Base-by-base conservation (phyloP, 2,888 invertebrate genomes). In the Nomada flava region DNA sequence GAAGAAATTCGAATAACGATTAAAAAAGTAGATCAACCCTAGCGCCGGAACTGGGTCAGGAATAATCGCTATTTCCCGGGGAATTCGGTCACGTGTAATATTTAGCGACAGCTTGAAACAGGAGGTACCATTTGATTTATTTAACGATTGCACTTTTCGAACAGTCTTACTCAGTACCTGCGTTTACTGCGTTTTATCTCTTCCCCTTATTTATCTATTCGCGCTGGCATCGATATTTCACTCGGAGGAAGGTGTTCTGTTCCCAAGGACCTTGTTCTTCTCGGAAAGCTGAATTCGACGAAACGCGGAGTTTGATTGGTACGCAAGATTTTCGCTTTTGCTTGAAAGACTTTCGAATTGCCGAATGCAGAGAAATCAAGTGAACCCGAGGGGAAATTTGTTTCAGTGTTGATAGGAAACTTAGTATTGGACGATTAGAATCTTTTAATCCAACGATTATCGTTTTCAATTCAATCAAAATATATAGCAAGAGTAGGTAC, bases 1-100 rank as follows among this genome's bases (percentile, higher is more conserved):
- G 67, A 68, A 67, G 67, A 42, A 67, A 82, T 82, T 82, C 67
- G 67, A 71, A 72, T 76, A 76, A 76, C 76, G 83, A 81, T 72
- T 81, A 1, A 36, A 80, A 80, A 81, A 81, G 57, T 68, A 59
- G 68, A 13, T 36, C 68, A 64, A 52, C 57, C 52, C 26, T 57
- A 23, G 42, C 67, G 5, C 13, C 26, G 44, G 23, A 80, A 81
- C 59, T 80, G 47, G 81, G 80, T 80, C 81, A 79, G 52, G 52
- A 59, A 64, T 78, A 63, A 68, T 57, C 81, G 53, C 57, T 73
- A 73, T 80, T 80, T 68, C 67, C 80, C 62, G 7, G 64, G 71
- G 76, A 83, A 82, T 82, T 70, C 81, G 81, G 74, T 82, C 81
- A 57, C 42, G 26, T 63, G 47, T 59, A 69, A 69, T 74, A 74